Evolutionary conservation across 2,113 vertebrate genomes (phyloP).

Genomic region (Lampris incognitus): DNA sequence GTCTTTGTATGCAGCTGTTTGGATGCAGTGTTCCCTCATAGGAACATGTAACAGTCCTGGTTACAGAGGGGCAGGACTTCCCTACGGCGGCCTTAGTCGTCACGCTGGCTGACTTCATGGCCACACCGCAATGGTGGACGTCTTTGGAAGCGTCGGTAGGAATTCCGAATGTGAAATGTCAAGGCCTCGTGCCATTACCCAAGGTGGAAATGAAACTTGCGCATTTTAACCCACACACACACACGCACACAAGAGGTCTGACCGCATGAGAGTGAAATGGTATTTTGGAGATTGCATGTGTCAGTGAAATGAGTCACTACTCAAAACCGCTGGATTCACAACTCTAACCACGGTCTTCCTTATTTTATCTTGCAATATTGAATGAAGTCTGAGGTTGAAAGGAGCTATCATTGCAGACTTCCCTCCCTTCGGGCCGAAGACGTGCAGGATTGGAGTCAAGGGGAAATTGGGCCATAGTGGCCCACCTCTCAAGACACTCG

Average conservation of each 20-base stretch:
- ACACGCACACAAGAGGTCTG: not conserved
- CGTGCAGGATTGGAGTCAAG: not conserved
- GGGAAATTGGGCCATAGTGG: constrained; percentile 11
- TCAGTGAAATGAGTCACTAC: not conserved
- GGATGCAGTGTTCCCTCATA: constrained; percentile 19
- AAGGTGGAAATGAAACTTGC: not conserved
- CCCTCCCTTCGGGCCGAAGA: constrained; percentile 2
- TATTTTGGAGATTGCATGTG: not conserved
- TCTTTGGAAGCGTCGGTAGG: not conserved
- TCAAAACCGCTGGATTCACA: not conserved
- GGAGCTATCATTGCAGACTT: not conserved
- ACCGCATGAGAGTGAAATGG: not conserved
- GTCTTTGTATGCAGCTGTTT: constrained; percentile 63
- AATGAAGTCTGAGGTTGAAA: constrained; percentile 4
- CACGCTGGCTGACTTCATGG: constrained; percentile 35
- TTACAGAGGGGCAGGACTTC: constrained; percentile 2
- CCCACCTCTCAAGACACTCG: constrained; percentile 13
- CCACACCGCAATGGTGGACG: constrained; percentile 24
- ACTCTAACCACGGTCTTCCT: not conserved
- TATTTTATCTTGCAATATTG: not conserved
- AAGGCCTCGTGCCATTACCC: constrained; percentile 31
- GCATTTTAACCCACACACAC: not conserved
- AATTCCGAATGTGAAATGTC: constrained; percentile 22
- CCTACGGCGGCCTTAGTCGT: constrained; percentile 26
- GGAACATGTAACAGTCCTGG: constrained; percentile 19